Evolutionary conservation across 2,797 vertebrate genomes (phyloP).

Genomic region (Lutjanus argentimaculatus): DNA sequence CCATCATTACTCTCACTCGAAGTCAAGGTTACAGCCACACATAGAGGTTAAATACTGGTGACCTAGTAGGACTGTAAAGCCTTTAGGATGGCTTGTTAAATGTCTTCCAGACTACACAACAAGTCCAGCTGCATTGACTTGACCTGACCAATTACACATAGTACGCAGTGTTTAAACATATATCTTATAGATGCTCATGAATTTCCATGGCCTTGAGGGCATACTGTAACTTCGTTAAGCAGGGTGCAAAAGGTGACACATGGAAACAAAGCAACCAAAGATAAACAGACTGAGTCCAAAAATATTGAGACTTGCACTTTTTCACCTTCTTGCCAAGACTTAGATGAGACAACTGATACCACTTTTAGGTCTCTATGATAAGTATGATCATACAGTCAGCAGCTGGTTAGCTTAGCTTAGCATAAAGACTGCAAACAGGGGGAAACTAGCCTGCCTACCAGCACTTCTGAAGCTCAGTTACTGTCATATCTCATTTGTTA

Average conservation of each 20-base stretch:
- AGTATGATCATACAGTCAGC: background rate
- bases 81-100: constrained; percentile 14
- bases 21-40: constrained; percentile 48
- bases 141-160: constrained; percentile 6
- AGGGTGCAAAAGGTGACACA: background rate
- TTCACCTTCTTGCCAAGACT: background rate
- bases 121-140: constrained; percentile 27
- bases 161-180: background rate
- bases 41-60: constrained; percentile 25
- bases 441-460: background rate
- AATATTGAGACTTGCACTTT: no score
- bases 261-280: background rate
- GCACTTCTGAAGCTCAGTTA: background rate
- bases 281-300: background rate
- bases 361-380: background rate
- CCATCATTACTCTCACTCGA: constrained; percentile 51
- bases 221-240: background rate
- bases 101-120: background rate
- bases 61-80: constrained; percentile 1
- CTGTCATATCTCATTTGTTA: background rate
- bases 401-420: constrained; percentile 4
- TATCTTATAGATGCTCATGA: background rate
- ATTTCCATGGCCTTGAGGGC: background rate
- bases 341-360: background rate
- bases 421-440: background rate